phyloP scores from a whole-genome alignment of 2,888 invertebrate genomes.

The Chymomyza procnemis region DNA sequence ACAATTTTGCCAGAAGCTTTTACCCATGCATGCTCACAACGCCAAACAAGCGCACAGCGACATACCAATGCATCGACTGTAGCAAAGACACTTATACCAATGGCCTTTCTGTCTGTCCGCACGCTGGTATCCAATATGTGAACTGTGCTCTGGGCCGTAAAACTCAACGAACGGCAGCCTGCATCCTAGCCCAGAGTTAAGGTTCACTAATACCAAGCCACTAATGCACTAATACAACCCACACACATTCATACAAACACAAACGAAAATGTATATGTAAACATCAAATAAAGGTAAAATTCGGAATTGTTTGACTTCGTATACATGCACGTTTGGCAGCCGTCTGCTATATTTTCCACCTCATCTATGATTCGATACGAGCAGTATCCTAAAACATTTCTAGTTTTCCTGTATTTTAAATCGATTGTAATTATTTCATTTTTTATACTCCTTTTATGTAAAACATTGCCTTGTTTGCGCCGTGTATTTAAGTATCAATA shows the following conservation, averaged over 20 bases:
- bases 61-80: constrained; percentile 29
- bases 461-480: constrained; percentile 17
- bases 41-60: constrained; percentile 6
- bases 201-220: neutral
- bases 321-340: constrained; percentile 28
- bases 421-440: constrained; percentile 42
- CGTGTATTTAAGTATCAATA: constrained; percentile 13
- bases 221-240: too few species aligned
- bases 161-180: constrained; percentile 59
- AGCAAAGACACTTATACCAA: neutral
- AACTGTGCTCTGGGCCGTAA: constrained; percentile 63
- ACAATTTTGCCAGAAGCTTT: constrained; percentile 70
- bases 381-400: neutral
- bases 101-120: constrained; percentile 15
- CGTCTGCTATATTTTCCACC: neutral
- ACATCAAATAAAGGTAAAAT: constrained; percentile 55
- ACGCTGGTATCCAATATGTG: constrained; percentile 38
- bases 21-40: constrained; percentile 49
- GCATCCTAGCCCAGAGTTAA: constrained; percentile 12
- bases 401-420: constrained; percentile 26
- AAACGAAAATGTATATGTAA: neutral
- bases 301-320: constrained; percentile 67
- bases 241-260: too few species aligned
- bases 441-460: constrained; percentile 44
- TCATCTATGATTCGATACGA: neutral